Evolutionary conservation across 2,113 vertebrate genomes (phyloP), one percentile per base, ranked within the genome.

Genomic region (Polypterus senegalus): DNA sequence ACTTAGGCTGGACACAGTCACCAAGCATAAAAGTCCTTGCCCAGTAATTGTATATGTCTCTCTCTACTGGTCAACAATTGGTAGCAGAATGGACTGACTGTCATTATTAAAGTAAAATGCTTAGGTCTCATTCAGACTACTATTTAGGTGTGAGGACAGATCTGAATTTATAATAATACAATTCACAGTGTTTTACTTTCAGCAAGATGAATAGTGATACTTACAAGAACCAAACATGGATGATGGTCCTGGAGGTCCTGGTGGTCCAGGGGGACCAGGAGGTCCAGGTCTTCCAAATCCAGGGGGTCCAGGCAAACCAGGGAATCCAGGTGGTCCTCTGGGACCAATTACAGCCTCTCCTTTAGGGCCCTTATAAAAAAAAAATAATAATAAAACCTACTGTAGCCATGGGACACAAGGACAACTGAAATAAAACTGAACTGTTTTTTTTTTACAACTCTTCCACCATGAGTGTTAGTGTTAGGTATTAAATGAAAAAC

Each of bases 281-380:
- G 78, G 70, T 70, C 95, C 95, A 52, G 75, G 75, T 79, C 84
- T 87, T 67, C 93, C 93, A 64, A 86, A 89, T 6, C 93, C 93
- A 62, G 92, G 89, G 54, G 77, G 62, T 1, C 95, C 95, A 52
- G 91, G 89, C 52, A 84, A 73, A 4, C 95, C 95, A 61, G 91
- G 91, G 6, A 73, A 63, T 4, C 95, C 95, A 0, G 90, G 88
- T 43, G 69, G 88, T 3, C 94, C 95, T 63, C 82, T 84, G 6
- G 88, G 90, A 5, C 94, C 95, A 0, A 87, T 4, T 11, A 92
- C 27, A 0, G 90, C 74, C 47, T 93, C 89, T 8, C 95, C 95
- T 82, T 97, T 95, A 61, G 88, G 91, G 11, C 93, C 94, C 95
- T 64, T 47, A 44, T 27, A 47, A 6, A 44, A 70, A 66, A 58